phyloP scores from a whole-genome alignment of 2,797 vertebrate species.

The Mastacembelus armatus region DNA sequence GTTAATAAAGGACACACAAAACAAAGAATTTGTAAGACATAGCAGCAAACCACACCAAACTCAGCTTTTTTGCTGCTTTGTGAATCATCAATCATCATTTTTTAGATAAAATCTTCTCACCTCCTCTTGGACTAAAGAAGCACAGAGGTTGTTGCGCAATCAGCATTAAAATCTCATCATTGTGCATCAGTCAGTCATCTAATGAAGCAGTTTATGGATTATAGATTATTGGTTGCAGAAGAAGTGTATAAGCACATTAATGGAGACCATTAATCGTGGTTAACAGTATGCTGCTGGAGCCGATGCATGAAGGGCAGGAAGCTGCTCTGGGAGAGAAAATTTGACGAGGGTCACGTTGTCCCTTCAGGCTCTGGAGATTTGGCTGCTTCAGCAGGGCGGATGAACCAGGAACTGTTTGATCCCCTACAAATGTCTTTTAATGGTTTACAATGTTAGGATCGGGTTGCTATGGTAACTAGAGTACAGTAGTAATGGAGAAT shows the following conservation, averaged over 20 bases:
- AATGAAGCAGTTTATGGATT: conserved; percentile 59
- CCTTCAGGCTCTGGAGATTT: conserved; percentile 8
- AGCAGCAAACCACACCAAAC: no score
- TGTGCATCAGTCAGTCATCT: conserved; percentile 54
- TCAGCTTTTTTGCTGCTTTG: fast-evolving
- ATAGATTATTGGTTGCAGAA: conserved; percentile 66
- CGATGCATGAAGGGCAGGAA: conserved; percentile 50
- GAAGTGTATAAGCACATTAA: conserved; percentile 74
- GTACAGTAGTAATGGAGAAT: not conserved
- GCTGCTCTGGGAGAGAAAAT: conserved; percentile 51
- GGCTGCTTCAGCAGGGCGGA: not conserved
- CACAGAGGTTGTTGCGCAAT: conserved; percentile 66
- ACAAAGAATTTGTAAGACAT: no score
- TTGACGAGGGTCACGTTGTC: conserved; percentile 6
- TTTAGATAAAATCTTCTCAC: not conserved
- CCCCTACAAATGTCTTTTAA: conserved; percentile 8
- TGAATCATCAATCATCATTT: not conserved
- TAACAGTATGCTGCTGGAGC: conserved; percentile 63
- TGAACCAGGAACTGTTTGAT: not conserved
- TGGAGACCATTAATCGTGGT: conserved; percentile 77
- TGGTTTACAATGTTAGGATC: conserved; percentile 44
- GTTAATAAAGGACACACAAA: no score
- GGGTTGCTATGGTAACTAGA: conserved; percentile 37
- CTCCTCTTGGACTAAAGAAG: conserved; percentile 72
- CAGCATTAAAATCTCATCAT: conserved; percentile 45